A percentile compares a stretch with the other conserved stretches of the same genome.
These are phyloP conservation scores for Drosophila equinoxialis DNA, from an alignment of 1,140 invertebrate genomes.

Conservation along the genomic window DNA sequence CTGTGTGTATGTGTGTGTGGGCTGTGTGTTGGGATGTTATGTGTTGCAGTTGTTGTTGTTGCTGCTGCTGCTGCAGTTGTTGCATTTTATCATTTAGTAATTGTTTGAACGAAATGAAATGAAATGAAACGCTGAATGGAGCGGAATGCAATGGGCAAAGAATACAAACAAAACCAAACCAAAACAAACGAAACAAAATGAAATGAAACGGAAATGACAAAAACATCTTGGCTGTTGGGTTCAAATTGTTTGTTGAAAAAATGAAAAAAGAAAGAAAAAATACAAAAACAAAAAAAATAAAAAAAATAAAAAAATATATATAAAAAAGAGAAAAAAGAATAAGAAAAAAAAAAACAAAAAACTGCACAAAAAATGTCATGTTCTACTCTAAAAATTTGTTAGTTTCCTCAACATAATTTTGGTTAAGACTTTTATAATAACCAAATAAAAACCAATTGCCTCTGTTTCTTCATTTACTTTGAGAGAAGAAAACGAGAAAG, in stretches of 20 bases:
- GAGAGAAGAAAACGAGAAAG: conserved; percentile 4
- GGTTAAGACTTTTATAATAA: not conserved
- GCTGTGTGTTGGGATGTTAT: conserved; percentile 38
- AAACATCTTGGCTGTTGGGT: conserved; percentile 17
- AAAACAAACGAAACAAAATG: not conserved
- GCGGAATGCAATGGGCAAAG: no score
- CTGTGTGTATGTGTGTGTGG: not conserved
- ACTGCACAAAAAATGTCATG: no score
- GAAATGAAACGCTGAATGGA: conserved; percentile 2
- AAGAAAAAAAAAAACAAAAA: conserved; percentile 12
- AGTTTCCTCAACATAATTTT: conserved; percentile 1
- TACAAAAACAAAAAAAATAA: conserved; percentile 1
- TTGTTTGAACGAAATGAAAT: conserved; percentile 5
- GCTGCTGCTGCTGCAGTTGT: conserved; percentile 18
- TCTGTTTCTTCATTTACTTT: conserved; percentile 42
- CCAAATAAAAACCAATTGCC: conserved; percentile 33
- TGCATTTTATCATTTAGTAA: not conserved
- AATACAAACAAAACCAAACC: not conserved
- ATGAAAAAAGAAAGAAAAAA: conserved; percentile 22
- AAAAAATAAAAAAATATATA: not conserved
- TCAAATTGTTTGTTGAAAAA: conserved; percentile 19
- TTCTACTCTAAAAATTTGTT: not conserved
- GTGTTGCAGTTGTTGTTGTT: conserved; percentile 29
- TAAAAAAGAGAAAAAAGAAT: no score
- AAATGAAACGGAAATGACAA: conserved; percentile 3